phyloP scores from a whole-genome alignment of 2,797 vertebrate genomes.

The Cuculus canorus region DNA sequence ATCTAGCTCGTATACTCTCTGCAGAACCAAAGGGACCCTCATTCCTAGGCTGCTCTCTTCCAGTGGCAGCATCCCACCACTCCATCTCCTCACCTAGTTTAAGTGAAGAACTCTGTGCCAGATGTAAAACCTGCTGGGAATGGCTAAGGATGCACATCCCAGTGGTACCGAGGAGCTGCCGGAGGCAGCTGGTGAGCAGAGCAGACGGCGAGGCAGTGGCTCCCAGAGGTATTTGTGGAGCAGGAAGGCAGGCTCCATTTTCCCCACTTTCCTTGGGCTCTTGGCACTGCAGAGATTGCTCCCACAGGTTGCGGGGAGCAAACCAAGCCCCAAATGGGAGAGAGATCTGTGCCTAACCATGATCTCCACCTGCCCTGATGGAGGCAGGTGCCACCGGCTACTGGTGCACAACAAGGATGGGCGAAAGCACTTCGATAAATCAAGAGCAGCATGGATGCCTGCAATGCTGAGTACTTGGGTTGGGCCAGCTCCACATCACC shows the following conservation, averaged over 20 bases:
- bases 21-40: neutral
- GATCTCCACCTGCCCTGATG: rapidly evolving
- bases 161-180: neutral
- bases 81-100: neutral
- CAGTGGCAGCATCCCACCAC: neutral
- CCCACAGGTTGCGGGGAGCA: rapidly evolving
- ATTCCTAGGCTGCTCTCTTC: slow-evolving; percentile 37
- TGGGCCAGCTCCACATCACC: neutral
- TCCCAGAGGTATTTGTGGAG: neutral
- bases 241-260: neutral
- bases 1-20: neutral
- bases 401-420: neutral
- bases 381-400: neutral
- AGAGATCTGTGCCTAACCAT: neutral
- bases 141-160: neutral
- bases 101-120: neutral
- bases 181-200: neutral
- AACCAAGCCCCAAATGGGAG: neutral
- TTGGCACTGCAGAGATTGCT: neutral
- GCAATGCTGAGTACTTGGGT: neutral
- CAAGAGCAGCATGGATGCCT: neutral
- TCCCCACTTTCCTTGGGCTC: neutral
- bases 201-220: rapidly evolving
- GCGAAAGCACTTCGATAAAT: neutral
- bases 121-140: neutral